Conservation (phyloP, 30 jellyfish, hydroid and myxozoan species). For the Aurelia coerulea region DNA sequence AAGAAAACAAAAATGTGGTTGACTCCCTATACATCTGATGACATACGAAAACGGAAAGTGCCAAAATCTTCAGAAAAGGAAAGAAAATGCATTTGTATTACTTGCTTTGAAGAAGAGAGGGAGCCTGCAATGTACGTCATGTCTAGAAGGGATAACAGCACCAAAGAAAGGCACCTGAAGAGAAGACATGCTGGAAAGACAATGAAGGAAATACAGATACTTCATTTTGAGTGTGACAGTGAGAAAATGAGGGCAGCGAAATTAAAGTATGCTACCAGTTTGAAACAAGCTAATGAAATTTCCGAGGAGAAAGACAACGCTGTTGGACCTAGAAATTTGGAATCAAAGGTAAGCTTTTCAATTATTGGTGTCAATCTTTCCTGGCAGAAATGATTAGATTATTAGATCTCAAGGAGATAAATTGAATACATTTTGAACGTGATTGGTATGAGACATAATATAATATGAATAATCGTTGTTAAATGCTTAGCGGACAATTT, state of each 20-base stretch:
- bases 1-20: background rate
- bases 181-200: slow-evolving; percentile 1
- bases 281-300: background rate
- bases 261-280: background rate
- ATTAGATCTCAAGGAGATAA: background rate
- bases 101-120: background rate
- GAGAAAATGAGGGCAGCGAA: background rate
- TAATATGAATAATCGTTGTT: too few species aligned
- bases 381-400: background rate
- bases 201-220: background rate
- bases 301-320: background rate
- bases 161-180: background rate
- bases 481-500: too few species aligned
- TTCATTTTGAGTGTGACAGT: background rate
- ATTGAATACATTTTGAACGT: too few species aligned
- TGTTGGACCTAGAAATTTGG: background rate
- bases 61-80: background rate
- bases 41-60: background rate
- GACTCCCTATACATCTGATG: background rate
- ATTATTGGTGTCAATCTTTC: too few species aligned
- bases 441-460: too few species aligned
- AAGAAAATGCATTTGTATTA: background rate
- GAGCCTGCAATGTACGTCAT: background rate
- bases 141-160: slow-evolving; percentile 2
- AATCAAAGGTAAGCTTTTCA: background rate